A percentile compares a stretch with the other conserved stretches of the same genome.
These are phyloP conservation scores for Gambusia holbrooki DNA, from an alignment of 2,113 vertebrate species.

Conservation along the genomic window DNA sequence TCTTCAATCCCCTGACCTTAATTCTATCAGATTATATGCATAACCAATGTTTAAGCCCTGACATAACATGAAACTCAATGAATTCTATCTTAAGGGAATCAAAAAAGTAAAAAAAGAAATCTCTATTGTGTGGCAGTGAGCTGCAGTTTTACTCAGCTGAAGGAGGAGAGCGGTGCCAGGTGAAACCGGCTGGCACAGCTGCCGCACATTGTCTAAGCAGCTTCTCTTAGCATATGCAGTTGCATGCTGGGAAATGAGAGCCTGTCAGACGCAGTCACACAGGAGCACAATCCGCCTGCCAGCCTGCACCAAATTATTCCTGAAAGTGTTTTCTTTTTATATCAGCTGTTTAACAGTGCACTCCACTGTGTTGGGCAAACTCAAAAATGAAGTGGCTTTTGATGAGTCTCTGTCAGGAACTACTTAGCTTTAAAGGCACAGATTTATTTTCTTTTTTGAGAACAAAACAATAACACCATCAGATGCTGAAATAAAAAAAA, in stretches of 20 bases:
- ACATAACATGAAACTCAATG: background rate
- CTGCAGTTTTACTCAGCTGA: background rate
- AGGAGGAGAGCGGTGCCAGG: background rate
- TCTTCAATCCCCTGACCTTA: background rate
- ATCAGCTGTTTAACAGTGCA: background rate
- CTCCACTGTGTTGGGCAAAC: background rate
- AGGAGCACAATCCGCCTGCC: conserved; percentile 10
- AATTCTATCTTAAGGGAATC: background rate
- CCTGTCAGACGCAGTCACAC: background rate
- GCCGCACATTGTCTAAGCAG: conserved; percentile 3
- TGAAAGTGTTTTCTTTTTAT: background rate
- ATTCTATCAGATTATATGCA: background rate
- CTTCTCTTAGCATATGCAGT: background rate
- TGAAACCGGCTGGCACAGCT: conserved; percentile 2
- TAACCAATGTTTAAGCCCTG: background rate
- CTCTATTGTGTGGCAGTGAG: background rate
- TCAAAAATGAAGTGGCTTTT: background rate
- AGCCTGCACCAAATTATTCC: conserved; percentile 11
- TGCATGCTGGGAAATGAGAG: conserved; percentile 2
- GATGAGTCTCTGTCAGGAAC: background rate
- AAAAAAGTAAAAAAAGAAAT: background rate
- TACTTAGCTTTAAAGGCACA: background rate
- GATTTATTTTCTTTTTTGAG: background rate
- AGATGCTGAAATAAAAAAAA: background rate
- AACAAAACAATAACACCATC: background rate